Evolutionary conservation across 2,888 invertebrate species (phyloP).

Genomic region (Therioaphis trifolii): DNA sequence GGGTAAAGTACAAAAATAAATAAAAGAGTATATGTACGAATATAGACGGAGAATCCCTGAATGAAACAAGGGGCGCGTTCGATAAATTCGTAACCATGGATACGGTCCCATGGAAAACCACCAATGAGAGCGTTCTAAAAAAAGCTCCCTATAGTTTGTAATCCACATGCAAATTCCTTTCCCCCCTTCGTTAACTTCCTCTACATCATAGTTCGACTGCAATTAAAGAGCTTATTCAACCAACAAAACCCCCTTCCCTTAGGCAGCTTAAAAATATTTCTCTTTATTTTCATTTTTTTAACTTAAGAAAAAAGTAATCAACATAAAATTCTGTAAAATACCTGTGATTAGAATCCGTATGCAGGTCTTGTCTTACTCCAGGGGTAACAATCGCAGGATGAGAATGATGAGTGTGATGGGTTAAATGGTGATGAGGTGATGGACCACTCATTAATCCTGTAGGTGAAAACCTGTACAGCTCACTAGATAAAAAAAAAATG

Average conservation of each 20-base stretch:
- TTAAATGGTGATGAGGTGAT: conserved; percentile 72
- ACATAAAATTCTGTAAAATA: conserved; percentile 68
- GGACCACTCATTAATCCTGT: conserved; percentile 82
- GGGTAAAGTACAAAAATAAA: conserved; percentile 55
- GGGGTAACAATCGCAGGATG: conserved; percentile 84
- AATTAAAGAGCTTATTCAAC: conserved; percentile 60
- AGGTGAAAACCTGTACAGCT: conserved; percentile 89
- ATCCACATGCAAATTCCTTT: conserved; percentile 51
- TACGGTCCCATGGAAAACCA: conserved; percentile 52
- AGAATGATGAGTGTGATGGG: conserved; percentile 83
- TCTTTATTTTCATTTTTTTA: conserved; percentile 46
- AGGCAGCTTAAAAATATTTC: conserved; percentile 44
- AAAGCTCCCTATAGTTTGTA: conserved; percentile 52
- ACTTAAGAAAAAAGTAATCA: conserved; percentile 19
- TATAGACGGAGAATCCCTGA: conserved; percentile 45
- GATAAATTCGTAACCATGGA: conserved; percentile 62
- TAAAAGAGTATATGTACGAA: conserved; percentile 38
- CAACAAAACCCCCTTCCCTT: conserved; percentile 12
- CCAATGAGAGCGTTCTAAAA: conserved; percentile 55
- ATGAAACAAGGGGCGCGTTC: conserved; percentile 61
- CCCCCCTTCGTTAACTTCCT: conserved; percentile 21
- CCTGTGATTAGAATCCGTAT: conserved; percentile 78
- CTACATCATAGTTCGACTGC: conserved; percentile 23
- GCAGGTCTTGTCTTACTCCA: conserved; percentile 79
- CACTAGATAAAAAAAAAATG: conserved; percentile 66